phyloP scores from a whole-genome alignment of 2,113 vertebrate species.

The Micromys minutus region DNA sequence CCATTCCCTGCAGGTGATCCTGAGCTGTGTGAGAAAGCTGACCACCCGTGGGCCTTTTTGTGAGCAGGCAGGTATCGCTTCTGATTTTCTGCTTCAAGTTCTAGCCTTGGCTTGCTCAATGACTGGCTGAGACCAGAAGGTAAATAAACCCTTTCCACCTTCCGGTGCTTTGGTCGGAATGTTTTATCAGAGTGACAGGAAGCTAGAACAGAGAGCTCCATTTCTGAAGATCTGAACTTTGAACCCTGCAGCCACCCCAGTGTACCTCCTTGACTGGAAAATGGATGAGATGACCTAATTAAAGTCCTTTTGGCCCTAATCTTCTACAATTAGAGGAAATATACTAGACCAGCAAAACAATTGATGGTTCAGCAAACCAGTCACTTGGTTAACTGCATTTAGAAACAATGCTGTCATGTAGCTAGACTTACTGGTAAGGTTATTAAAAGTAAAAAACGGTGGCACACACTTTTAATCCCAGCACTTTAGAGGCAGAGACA shows the following conservation, averaged over 20 bases:
- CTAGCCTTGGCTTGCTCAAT: not conserved
- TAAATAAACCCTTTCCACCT: not conserved
- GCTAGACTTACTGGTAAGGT: not conserved
- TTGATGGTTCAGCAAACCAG: not conserved
- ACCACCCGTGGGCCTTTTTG: not conserved
- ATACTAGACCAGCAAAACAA: not conserved
- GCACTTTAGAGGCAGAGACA: not conserved
- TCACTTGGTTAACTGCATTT: constrained; percentile 3
- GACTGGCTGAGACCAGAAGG: not conserved
- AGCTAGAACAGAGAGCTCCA: not conserved
- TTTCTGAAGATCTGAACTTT: not conserved
- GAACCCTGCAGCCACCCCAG: not conserved
- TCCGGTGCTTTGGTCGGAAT: not conserved
- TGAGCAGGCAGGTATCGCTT: not conserved
- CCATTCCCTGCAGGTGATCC: not conserved
- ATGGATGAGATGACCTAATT: not conserved
- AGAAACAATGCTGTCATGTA: constrained; percentile 18
- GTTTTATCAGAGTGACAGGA: not conserved
- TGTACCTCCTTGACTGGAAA: not conserved
- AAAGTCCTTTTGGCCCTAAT: not conserved
- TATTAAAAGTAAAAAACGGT: not conserved
- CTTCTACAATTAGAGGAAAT: not conserved
- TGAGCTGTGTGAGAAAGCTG: not conserved
- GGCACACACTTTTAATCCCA: not conserved
- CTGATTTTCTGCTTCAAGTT: not conserved